phyloP scores from a whole-genome alignment of 2,797 vertebrate genomes.

The Argya squamiceps region DNA sequence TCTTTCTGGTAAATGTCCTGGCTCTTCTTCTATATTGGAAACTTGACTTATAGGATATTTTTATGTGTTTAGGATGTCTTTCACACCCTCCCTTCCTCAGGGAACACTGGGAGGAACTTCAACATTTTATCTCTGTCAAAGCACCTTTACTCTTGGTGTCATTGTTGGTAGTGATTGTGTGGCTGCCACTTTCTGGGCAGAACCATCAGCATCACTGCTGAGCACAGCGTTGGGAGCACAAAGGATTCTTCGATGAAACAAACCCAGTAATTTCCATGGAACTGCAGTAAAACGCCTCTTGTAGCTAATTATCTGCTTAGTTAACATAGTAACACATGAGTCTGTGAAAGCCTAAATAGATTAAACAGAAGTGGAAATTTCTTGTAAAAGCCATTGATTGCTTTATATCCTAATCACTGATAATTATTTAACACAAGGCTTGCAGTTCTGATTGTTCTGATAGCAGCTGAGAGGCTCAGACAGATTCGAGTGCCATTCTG shows the following conservation, averaged over 20 bases:
- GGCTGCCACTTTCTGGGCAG: neutral
- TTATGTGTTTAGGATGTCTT: neutral
- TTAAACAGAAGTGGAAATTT: conserved; percentile 20
- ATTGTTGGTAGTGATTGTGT: neutral
- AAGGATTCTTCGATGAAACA: neutral
- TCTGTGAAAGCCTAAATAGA: neutral
- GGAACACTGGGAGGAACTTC: neutral
- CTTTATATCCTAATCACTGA: conserved; percentile 1
- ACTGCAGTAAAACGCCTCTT: neutral
- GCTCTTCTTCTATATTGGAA: neutral
- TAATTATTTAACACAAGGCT: conserved; percentile 13
- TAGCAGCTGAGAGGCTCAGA: neutral
- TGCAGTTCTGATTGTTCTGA: neutral
- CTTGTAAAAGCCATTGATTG: conserved; percentile 8
- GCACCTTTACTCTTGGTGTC: neutral
- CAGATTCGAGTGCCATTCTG: neutral
- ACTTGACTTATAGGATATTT: neutral
- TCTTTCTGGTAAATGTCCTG: neutral
- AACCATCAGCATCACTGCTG: neutral
- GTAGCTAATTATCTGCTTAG: conserved; percentile 40
- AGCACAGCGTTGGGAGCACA: neutral
- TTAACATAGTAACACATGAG: neutral
- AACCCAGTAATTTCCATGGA: neutral
- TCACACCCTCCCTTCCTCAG: neutral
- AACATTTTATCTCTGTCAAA: neutral